Conservation (phyloP, 2,888 invertebrate genomes). For the Watsonalla cultraria region DNA sequence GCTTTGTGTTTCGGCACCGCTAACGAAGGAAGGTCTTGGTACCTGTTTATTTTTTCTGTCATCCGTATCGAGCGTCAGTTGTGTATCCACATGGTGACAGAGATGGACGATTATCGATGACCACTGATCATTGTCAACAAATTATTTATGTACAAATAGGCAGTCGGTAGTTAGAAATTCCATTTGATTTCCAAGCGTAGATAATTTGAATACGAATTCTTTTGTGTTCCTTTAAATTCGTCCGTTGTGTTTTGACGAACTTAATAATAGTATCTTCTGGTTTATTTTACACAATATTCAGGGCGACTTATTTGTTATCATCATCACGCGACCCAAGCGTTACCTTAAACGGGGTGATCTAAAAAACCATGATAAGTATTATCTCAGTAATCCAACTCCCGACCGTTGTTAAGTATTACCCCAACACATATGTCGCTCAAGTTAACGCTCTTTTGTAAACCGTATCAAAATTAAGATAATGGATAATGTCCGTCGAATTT, state of each 20-base stretch:
- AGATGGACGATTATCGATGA: slow-evolving; percentile 66
- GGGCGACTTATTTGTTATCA: slow-evolving; percentile 8
- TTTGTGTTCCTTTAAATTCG: neutral
- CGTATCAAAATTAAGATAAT: slow-evolving; percentile 77
- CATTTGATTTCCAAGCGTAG: neutral
- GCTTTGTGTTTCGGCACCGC: slow-evolving; percentile 64
- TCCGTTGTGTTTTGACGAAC: neutral
- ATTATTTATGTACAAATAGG: slow-evolving; percentile 24
- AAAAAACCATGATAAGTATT: slow-evolving; percentile 29
- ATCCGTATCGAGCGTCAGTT: slow-evolving; percentile 35
- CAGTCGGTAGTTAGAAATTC: neutral
- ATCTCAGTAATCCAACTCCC: slow-evolving; percentile 37
- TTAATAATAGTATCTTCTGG: too few species aligned
- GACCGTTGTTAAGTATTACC: slow-evolving; percentile 34
- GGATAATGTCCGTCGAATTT: slow-evolving; percentile 66
- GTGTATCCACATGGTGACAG: slow-evolving; percentile 45
- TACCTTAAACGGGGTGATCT: slow-evolving; percentile 12
- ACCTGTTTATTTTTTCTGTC: slow-evolving; percentile 60
- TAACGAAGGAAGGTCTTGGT: slow-evolving; percentile 63
- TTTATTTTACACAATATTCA: too few species aligned
- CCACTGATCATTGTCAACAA: slow-evolving; percentile 61
- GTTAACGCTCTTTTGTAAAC: slow-evolving; percentile 72
- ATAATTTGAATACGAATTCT: neutral
- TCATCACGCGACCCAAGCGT: slow-evolving; percentile 11
- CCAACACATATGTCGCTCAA: slow-evolving; percentile 61